Conservation (phyloP, 2,797 vertebrate genomes). For the Anas bernieri region DNA sequence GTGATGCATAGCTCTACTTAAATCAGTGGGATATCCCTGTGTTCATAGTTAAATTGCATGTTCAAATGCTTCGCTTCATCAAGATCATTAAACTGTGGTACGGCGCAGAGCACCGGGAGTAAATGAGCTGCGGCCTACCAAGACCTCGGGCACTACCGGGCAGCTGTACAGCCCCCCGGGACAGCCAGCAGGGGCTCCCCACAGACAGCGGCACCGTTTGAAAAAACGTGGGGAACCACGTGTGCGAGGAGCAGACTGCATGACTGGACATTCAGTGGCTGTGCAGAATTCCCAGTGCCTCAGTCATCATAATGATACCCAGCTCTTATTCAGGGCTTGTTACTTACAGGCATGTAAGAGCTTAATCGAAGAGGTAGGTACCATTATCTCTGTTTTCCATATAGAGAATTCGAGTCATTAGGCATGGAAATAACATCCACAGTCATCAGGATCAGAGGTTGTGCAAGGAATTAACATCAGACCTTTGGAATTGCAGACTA, state of each 20-base stretch:
- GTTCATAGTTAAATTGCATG: background rate
- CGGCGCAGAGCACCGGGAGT: background rate
- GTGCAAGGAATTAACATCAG: background rate
- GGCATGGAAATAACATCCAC: background rate
- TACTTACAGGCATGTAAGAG: background rate
- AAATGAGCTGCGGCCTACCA: background rate
- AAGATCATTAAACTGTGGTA: background rate
- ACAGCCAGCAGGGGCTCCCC: background rate
- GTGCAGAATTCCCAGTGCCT: background rate
- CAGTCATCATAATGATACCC: background rate
- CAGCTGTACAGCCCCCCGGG: rapidly evolving
- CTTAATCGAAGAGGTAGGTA: background rate
- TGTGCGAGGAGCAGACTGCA: background rate
- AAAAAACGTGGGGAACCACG: background rate
- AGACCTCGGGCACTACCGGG: background rate
- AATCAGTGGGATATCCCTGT: background rate
- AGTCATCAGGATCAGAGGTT: background rate
- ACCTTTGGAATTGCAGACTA: background rate
- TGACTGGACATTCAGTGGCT: background rate
- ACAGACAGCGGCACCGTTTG: background rate
- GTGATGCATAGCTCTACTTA: background rate
- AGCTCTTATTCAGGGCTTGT: background rate
- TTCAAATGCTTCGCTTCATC: background rate
- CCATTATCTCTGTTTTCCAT: background rate
- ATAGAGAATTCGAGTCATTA: background rate